Evolutionary conservation across 2,888 invertebrate genomes (phyloP).

Genomic region (Xestia xanthographa): DNA sequence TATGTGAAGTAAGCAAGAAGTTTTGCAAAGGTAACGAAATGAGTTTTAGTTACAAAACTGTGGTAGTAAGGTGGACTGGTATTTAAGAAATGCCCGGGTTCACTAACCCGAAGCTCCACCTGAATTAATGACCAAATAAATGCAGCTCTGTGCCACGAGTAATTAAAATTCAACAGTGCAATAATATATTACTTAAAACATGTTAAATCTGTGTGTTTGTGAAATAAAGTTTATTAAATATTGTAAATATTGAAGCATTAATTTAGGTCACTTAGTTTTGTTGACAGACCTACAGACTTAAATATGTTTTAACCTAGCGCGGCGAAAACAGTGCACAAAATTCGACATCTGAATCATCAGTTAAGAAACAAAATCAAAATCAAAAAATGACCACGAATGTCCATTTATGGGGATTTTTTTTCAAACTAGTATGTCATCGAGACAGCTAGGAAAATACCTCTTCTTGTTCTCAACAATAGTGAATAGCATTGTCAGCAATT

Average conservation of each 20-base stretch:
- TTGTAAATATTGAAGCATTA: neutral
- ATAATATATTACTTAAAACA: too few relatives aligned
- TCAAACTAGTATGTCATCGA: neutral
- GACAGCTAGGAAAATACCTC: neutral
- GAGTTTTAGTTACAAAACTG: conserved; percentile 14
- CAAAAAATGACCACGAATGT: too few relatives aligned
- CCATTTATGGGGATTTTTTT: neutral
- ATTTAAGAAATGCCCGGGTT: conserved; percentile 7
- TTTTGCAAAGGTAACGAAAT: neutral
- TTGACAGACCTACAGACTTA: too few relatives aligned
- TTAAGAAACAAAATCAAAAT: neutral
- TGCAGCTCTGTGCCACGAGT: neutral
- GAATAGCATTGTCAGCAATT: conserved; percentile 39
- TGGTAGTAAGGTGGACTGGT: neutral
- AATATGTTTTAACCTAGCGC: too few relatives aligned
- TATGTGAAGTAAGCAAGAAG: neutral
- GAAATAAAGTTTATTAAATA: too few relatives aligned
- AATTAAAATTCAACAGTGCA: neutral
- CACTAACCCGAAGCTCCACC: neutral
- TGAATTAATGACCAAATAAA: neutral
- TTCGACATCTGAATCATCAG: neutral
- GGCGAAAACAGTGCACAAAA: neutral
- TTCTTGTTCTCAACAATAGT: conserved; percentile 31
- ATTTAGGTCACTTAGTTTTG: neutral
- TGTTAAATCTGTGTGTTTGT: too few relatives aligned